Evolutionary conservation across 2,113 vertebrate species (phyloP).

Genomic region (Dunckerocampus dactyliophorus): DNA sequence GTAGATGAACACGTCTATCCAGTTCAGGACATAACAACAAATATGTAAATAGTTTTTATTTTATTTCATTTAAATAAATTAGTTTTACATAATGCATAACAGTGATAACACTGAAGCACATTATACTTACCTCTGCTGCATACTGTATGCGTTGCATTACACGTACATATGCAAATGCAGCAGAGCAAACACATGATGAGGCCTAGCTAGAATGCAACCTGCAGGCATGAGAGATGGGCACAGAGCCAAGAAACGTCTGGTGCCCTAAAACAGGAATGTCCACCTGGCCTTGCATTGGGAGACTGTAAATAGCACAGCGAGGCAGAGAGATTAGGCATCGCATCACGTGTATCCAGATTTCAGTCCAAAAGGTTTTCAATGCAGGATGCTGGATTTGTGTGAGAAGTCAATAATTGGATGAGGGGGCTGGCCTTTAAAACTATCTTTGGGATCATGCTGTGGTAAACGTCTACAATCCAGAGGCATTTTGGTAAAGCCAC

Average conservation of each 20-base stretch:
- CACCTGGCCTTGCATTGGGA: constrained; percentile 8
- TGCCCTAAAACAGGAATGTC: constrained; percentile 30
- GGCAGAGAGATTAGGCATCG: constrained; percentile 10
- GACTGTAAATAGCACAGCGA: constrained; percentile 32
- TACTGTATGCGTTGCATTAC: not conserved
- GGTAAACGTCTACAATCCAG: no score
- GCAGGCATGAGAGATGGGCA: constrained; percentile 28
- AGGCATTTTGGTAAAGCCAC: no score
- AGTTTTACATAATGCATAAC: not conserved
- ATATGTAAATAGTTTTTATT: not conserved
- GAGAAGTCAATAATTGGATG: not conserved
- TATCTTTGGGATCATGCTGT: not conserved
- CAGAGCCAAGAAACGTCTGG: constrained; percentile 12
- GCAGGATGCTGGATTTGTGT: not conserved
- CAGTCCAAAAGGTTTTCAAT: not conserved
- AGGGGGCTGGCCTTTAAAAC: no score
- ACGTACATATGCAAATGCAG: not conserved
- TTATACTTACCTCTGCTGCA: not conserved
- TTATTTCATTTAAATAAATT: not conserved
- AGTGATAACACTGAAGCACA: not conserved
- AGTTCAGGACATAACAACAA: not conserved
- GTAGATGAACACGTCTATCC: constrained; percentile 1
- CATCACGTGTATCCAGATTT: constrained; percentile 5
- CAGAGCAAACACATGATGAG: constrained; percentile 10
- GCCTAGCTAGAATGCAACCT: constrained; percentile 6